phyloP scores from a whole-genome alignment of 1,140 invertebrate species.

The Dendrolimus punctatus region DNA sequence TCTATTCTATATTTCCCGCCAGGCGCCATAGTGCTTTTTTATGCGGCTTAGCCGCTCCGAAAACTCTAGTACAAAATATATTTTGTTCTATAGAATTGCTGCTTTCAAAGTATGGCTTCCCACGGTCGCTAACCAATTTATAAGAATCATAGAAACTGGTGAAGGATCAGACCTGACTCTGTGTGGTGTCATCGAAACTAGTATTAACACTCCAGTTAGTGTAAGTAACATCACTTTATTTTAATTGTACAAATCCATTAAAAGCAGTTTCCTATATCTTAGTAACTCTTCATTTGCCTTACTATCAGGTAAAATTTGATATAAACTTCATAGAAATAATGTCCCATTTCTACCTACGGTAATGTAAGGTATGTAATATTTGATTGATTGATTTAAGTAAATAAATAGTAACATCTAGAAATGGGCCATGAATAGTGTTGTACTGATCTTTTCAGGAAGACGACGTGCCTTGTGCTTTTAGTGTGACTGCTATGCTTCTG shows the following conservation, averaged over 20 bases:
- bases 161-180: slow-evolving; percentile 32
- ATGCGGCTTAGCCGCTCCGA: too few relatives aligned
- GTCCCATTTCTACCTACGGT: too few relatives aligned
- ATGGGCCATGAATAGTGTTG: background rate
- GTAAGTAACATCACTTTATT: slow-evolving; percentile 20
- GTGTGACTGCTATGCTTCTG: slow-evolving; percentile 23
- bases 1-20: too few relatives aligned
- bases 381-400: too few relatives aligned
- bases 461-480: slow-evolving; percentile 30
- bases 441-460: slow-evolving; percentile 25
- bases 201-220: slow-evolving; percentile 18
- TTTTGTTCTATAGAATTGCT: slow-evolving; percentile 23
- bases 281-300: too few relatives aligned
- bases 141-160: slow-evolving; percentile 34
- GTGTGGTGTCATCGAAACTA: slow-evolving; percentile 32
- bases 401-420: background rate
- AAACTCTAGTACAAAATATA: background rate
- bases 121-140: slow-evolving; percentile 41
- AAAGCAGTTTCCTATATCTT: too few relatives aligned
- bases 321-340: too few relatives aligned
- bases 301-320: too few relatives aligned
- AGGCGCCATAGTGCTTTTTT: too few relatives aligned
- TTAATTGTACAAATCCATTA: too few relatives aligned
- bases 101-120: slow-evolving; percentile 50
- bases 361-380: too few relatives aligned